Evolutionary conservation across 2,888 invertebrate species (phyloP).

Genomic region (Zaprionus bogoriensis): DNA sequence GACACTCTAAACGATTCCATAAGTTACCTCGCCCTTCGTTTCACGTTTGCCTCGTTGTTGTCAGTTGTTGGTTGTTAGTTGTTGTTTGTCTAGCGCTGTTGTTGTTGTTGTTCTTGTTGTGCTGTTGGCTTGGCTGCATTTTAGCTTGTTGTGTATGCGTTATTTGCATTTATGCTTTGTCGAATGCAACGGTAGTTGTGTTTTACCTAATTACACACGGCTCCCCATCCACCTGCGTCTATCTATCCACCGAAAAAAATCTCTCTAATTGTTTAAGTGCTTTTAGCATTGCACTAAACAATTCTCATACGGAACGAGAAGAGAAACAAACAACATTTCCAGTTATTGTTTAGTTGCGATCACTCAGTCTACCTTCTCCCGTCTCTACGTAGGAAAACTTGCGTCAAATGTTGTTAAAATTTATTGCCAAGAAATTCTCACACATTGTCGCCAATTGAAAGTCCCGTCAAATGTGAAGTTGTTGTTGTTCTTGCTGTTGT

Average conservation of each 20-base stretch:
- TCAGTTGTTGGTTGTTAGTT: slow-evolving; percentile 11
- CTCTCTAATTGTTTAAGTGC: slow-evolving; percentile 74
- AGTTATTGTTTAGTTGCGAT: slow-evolving; percentile 51
- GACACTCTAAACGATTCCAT: slow-evolving; percentile 61
- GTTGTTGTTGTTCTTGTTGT: slow-evolving; percentile 11
- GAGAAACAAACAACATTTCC: slow-evolving; percentile 28
- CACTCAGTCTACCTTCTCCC: slow-evolving; percentile 19
- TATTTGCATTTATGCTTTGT: slow-evolving; percentile 64
- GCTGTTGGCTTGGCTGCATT: slow-evolving; percentile 22
- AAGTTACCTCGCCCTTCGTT: slow-evolving; percentile 45
- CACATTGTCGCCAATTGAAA: slow-evolving; percentile 73
- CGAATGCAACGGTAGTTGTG: slow-evolving; percentile 63
- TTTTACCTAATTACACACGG: slow-evolving; percentile 71
- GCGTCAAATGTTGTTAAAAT: slow-evolving; percentile 58
- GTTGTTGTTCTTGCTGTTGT: not conserved
- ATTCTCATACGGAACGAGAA: slow-evolving; percentile 51
- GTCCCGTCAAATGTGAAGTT: slow-evolving; percentile 27
- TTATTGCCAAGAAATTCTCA: slow-evolving; percentile 74
- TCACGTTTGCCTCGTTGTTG: slow-evolving; percentile 46
- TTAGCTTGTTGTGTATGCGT: slow-evolving; percentile 27
- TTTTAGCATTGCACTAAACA: slow-evolving; percentile 72
- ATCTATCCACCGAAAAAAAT: no score
- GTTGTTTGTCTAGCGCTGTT: slow-evolving; percentile 15
- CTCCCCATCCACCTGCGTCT: slow-evolving; percentile 7
- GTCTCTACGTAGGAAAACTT: slow-evolving; percentile 30